Evolutionary conservation across 2,888 invertebrate genomes (phyloP), one percentile per base, ranked within the genome.

Genomic region (Neoaliturus tenellus): DNA sequence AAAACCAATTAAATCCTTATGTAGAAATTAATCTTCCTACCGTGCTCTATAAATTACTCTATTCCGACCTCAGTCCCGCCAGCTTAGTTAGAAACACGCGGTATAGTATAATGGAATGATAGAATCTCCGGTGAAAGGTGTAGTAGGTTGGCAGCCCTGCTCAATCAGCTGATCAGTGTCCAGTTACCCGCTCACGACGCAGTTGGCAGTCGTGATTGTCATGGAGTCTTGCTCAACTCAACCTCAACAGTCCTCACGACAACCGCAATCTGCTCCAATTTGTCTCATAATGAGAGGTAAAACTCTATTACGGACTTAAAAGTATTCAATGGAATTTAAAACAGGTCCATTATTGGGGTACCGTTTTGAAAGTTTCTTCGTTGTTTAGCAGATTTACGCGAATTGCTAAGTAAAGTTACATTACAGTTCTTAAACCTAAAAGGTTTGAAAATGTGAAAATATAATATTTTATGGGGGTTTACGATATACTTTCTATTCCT

Each of bases 151-250:
- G 62, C 62, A 62, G 62, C 62, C 62, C 5, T 62, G 62, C 28
- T 62, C 62, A 62, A 62, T 62, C 62, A 62, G 31, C 62, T 62
- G 62, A 62, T 62, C 62, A 62, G 62, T 62, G 62, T 62, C 62
- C 62, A 62, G 62, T 62, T 62, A 62, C 62, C 62, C 62, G 62
- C 20, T 28, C 55, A 4, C 62, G 31, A 28, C 28, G 31, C 62
- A 62, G 62, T 62, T 62, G 62, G 62, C 62, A 62, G 31, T 62
- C 62, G 28, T 62, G 62, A 62, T 62, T 62, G 62, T 62, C 62
- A 62, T 28, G 28, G 62, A 28, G 55, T 55, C 55, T 55, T 55
- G 25, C 55, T 55, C 23, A 55, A 55, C 55, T 17, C 14, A 28
- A 62, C 62, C 62, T 28, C 62, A 31, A 25, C 62, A 62, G 62